Conservation (phyloP, 2,113 vertebrate genomes). For the Hypocryptadius cinnamomeus region DNA sequence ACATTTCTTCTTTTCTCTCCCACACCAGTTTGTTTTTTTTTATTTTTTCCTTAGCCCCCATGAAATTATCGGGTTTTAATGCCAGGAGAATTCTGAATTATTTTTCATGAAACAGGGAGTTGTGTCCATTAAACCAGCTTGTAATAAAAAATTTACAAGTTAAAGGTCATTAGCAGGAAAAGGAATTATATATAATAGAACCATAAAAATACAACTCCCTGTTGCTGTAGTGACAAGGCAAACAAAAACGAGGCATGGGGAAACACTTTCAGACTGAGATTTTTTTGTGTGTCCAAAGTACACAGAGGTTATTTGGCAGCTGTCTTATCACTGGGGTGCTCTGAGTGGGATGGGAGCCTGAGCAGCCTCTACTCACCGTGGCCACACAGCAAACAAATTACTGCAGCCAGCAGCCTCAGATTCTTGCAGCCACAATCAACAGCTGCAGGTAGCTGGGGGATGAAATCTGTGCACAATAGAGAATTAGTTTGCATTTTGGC, state of each 20-base stretch:
- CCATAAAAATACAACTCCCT: background rate
- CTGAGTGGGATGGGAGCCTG: background rate
- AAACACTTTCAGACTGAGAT: background rate
- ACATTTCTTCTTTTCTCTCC: background rate
- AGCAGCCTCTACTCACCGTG: background rate
- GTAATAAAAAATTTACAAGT: background rate
- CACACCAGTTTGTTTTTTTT: too few species aligned
- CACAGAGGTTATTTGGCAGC: background rate
- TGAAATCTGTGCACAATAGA: background rate
- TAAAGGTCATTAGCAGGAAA: background rate
- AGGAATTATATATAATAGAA: background rate
- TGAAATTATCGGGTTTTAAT: background rate
- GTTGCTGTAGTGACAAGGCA: constrained; percentile 1
- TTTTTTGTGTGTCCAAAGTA: background rate
- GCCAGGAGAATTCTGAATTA: background rate
- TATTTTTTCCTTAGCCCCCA: background rate
- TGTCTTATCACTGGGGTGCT: background rate
- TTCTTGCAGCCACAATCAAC: background rate
- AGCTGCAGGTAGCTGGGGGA: background rate
- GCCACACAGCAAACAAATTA: background rate
- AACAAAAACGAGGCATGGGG: background rate
- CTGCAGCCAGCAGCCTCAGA: background rate
- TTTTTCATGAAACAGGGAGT: background rate
- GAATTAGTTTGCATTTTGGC: background rate
- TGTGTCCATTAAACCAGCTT: background rate